A percentile compares a stretch with the other conserved stretches of the same genome.
These are phyloP conservation scores for Pristionchus arcanus DNA, from an alignment of 2,888 invertebrate species.

Conservation along the genomic window DNA sequence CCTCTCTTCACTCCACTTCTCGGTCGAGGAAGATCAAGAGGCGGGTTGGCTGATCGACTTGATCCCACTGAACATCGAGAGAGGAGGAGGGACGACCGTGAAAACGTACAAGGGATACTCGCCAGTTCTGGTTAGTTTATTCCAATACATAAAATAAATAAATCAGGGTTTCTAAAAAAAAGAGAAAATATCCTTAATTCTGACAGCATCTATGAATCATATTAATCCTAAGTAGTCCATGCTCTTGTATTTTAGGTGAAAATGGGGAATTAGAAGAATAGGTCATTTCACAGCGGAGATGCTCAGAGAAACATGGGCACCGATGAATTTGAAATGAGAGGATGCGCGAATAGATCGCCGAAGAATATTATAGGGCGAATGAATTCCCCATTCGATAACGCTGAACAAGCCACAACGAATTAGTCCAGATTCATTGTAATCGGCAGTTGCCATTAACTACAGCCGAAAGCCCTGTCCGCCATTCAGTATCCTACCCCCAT, in stretches of 20 bases:
- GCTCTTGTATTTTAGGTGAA: too few relatives aligned
- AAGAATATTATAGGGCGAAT: too few relatives aligned
- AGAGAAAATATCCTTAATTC: neutral
- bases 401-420: neutral
- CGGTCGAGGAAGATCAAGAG: conserved; percentile 32
- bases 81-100: neutral
- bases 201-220: too few relatives aligned
- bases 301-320: too few relatives aligned
- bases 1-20: neutral
- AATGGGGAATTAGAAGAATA: too few relatives aligned
- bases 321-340: too few relatives aligned
- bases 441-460: neutral
- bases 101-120: neutral
- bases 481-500: neutral
- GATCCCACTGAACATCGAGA: conserved; percentile 3
- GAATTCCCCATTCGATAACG: too few relatives aligned
- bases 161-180: neutral
- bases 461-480: neutral
- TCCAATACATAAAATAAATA: too few relatives aligned
- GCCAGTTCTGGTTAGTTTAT: neutral
- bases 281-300: too few relatives aligned
- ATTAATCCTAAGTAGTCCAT: too few relatives aligned
- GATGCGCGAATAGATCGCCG: too few relatives aligned
- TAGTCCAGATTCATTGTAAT: neutral
- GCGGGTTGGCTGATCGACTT: conserved; percentile 47